Conservation (phyloP, 2,888 invertebrate species). For the Syritta pipiens region DNA sequence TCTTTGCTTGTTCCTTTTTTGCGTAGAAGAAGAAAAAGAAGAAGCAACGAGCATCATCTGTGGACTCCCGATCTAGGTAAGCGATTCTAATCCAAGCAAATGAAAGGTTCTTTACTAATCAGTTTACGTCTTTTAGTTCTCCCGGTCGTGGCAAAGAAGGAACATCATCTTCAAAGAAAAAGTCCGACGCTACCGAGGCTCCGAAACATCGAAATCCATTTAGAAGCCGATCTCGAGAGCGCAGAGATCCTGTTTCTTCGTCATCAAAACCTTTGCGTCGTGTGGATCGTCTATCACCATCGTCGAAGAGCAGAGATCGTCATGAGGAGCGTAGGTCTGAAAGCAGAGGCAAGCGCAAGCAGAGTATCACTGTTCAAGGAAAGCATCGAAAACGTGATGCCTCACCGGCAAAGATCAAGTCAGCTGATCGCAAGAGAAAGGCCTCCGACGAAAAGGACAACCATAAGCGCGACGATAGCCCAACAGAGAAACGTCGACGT, state of each 20-base stretch:
- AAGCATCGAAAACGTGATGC: constrained; percentile 42
- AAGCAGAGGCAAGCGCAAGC: constrained; percentile 34
- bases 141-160: constrained; percentile 59
- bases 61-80: constrained; percentile 82
- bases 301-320: constrained; percentile 48
- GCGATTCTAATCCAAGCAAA: no score
- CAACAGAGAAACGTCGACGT: constrained; percentile 32
- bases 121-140: constrained; percentile 73
- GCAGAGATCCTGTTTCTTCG: constrained; percentile 65
- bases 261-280: constrained; percentile 63
- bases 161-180: constrained; percentile 63
- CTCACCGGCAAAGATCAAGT: constrained; percentile 23
- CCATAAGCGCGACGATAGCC: constrained; percentile 16
- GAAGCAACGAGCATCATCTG: constrained; percentile 81
- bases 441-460: constrained; percentile 18
- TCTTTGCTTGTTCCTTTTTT: constrained; percentile 71
- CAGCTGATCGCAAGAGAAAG: constrained; percentile 53
- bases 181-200: constrained; percentile 20
- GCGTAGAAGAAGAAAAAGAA: constrained; percentile 80
- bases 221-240: constrained; percentile 75
- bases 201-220: constrained; percentile 71
- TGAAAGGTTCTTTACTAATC: no score
- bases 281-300: constrained; percentile 70
- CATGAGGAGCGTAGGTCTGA: constrained; percentile 12
- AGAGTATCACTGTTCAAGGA: constrained; percentile 32